phyloP scores from a whole-genome alignment of 2,113 vertebrate species.

The Onychostruthus taczanowskii region DNA sequence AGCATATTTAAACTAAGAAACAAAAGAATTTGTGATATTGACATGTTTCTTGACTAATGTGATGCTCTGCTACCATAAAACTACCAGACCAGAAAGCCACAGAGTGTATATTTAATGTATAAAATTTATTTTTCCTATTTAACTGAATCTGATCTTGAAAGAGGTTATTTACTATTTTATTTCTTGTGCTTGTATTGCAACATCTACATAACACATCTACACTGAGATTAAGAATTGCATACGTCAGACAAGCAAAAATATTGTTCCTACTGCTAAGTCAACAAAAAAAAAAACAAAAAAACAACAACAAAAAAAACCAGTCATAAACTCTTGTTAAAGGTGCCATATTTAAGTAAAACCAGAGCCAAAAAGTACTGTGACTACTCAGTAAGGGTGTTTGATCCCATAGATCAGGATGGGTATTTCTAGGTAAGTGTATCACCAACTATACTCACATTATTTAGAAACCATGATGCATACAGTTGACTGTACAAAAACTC shows the following conservation, averaged over 20 bases:
- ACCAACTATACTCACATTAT: not conserved
- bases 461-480: rapidly evolving
- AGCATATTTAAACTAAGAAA: not conserved
- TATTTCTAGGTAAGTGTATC: not conserved
- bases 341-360: not conserved
- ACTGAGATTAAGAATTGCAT: not conserved
- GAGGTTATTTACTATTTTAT: not conserved
- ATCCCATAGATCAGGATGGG: not conserved
- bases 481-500: not conserved
- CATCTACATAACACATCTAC: not conserved
- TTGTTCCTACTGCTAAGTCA: not conserved
- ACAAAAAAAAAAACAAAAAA: not conserved
- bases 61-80: not conserved
- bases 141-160: not conserved
- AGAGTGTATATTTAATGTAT: not conserved
- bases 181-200: not conserved
- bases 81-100: not conserved
- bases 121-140: not conserved
- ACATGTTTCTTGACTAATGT: not conserved
- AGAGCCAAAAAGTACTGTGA: not conserved
- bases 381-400: not conserved
- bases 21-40: not conserved
- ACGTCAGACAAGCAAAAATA: not conserved
- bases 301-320: not conserved
- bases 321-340: not conserved